Evolutionary conservation across 1,140 invertebrate species (phyloP), one percentile per base, ranked within the genome.

Genomic region (Philaenus spumarius): DNA sequence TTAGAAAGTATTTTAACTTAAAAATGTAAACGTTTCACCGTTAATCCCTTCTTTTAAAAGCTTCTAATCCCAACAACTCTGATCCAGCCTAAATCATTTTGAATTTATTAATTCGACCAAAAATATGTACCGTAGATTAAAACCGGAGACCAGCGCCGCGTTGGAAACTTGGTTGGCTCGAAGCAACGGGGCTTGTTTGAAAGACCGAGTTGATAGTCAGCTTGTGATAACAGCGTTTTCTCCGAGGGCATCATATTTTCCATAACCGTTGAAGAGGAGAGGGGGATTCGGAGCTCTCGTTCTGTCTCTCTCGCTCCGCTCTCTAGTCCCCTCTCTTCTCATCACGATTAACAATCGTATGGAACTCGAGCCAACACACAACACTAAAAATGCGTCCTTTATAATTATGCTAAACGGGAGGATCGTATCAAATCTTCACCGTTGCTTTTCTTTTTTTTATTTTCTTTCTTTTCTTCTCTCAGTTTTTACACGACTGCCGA

Each of bases 331-430:
- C 50, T 39, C 34, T 35, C 47, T 23, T 15, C 30, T n/a, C 14
- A 11, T 14, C 43, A 23, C 14, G 43, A 20, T 9, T 14, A 23
- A 23, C 47, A 23, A 30, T 26, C 47, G 6, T 15, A 50, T 50
- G 22, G 23, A n/a, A 4, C 47, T 23, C n/a, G 7, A 30, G 22
- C 30, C 23, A 30, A 34, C 17, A 26, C 50, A 53, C 30, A 53
- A 39, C 30, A 39, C 50, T 53, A 53, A 53, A 30, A 53, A 53
- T 53, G 30, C 50, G 34, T 53, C 50, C 50, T 37, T 53, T 53
- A 53, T 53, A 53, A 53, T 53, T 53, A 53, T 53, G 50, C 50
- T 53, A 53, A 53, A 53, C 50, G 22, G n/a, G 50, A 37, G 50
- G 50, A 37, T 53, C 30, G 20, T 53, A 53, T 53, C 50, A 35